These are phyloP conservation scores for Halesus radiatus DNA, from an alignment of 1,140 invertebrate genomes.

Conservation along the genomic window DNA sequence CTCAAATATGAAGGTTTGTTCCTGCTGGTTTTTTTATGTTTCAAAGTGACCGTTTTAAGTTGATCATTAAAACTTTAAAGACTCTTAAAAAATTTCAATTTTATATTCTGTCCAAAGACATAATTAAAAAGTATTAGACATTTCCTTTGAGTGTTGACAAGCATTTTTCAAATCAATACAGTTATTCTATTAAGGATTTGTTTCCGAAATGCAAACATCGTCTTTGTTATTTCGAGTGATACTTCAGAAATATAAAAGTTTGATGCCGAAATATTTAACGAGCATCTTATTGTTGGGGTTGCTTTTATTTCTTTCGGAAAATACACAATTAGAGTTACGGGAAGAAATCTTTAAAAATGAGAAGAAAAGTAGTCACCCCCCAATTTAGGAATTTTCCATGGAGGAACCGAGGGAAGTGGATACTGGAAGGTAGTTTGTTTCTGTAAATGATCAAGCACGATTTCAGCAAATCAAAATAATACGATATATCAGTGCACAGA, in stretches of 20 bases:
- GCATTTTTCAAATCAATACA: not conserved
- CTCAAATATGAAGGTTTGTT: too few species aligned
- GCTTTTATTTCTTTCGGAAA: conserved; percentile 25
- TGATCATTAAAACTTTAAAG: too few species aligned
- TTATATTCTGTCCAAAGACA: too few species aligned
- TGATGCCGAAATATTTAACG: conserved; percentile 36
- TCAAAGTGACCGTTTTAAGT: too few species aligned
- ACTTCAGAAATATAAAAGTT: conserved; percentile 28
- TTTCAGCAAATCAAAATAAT: too few species aligned
- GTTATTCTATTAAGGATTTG: conserved; percentile 28
- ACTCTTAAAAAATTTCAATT: too few species aligned
- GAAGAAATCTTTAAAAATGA: conserved; percentile 9
- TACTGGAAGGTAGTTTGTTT: too few species aligned
- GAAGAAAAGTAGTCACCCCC: not conserved
- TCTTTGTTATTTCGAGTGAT: conserved; percentile 42
- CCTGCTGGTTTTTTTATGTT: too few species aligned
- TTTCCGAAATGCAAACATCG: conserved; percentile 11
- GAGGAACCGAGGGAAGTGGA: not conserved
- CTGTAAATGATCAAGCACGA: too few species aligned
- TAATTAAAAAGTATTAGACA: too few species aligned
- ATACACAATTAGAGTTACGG: conserved; percentile 37
- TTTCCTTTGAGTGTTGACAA: too few species aligned
- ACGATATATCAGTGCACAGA: too few species aligned
- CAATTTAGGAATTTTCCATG: not conserved
- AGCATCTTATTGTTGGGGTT: conserved; percentile 37